A percentile compares a stretch with the other conserved stretches of the same genome.
These are phyloP conservation scores for Radopholus similis DNA, from an alignment of 1,140 invertebrate species.

Conservation along the genomic window DNA sequence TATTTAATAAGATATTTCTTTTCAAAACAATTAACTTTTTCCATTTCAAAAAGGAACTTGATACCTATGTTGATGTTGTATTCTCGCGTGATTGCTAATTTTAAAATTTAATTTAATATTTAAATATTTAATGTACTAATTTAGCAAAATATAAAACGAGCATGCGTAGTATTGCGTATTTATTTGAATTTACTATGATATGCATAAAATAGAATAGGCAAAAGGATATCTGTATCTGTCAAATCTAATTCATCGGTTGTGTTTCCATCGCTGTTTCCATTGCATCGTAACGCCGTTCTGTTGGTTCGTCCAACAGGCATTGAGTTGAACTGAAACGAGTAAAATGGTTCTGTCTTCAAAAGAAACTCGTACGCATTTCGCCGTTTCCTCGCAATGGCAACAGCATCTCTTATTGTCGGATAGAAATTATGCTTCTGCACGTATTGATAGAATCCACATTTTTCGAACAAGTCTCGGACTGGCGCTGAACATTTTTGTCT, in stretches of 20 bases:
- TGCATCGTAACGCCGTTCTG: neutral
- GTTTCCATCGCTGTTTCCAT: neutral
- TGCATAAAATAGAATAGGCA: too few relatives aligned
- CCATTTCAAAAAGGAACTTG: too few relatives aligned
- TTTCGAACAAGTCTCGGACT: conserved; percentile 52
- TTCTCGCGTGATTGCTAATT: too few relatives aligned
- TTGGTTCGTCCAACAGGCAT: neutral
- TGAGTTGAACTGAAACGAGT: neutral
- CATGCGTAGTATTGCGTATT: too few relatives aligned
- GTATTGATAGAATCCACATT: conserved; percentile 44
- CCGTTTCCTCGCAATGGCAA: conserved; percentile 46
- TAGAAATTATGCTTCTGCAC: conserved; percentile 57
- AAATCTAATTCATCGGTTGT: neutral
- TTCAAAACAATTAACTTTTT: too few relatives aligned
- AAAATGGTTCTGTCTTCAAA: neutral
- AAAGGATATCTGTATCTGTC: too few relatives aligned
- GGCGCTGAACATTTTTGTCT: conserved; percentile 35
- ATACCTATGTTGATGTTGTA: too few relatives aligned
- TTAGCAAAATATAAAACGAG: too few relatives aligned
- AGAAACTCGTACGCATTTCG: conserved; percentile 36
- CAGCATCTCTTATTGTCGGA: conserved; percentile 57
- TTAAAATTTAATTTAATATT: too few relatives aligned
- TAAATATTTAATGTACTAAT: too few relatives aligned
- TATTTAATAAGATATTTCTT: too few relatives aligned
- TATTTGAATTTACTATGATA: too few relatives aligned